Percentiles rank a stretch among this genome's conserved stretches.
Conservation (phyloP, 2,888 invertebrate species). For the Cephus spinipes region DNA sequence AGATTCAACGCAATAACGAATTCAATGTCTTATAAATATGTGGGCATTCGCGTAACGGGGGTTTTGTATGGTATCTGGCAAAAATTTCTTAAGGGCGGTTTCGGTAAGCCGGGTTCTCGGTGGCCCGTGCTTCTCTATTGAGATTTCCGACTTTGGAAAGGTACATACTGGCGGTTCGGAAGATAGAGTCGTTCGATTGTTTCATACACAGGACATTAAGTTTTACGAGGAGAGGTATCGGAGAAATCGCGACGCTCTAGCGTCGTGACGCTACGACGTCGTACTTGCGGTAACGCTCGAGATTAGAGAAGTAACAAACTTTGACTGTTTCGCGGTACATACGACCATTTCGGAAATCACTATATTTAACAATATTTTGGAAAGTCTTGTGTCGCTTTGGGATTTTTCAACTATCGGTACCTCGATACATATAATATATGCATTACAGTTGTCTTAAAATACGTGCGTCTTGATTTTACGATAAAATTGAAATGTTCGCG, state of each 20-base stretch:
- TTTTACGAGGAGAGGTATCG: conserved; percentile 47
- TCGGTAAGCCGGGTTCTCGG: background rate
- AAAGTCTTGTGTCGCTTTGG: background rate
- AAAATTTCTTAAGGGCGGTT: background rate
- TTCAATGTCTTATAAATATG: background rate
- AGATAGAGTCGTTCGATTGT: conserved; percentile 37
- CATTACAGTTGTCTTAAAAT: too few relatives aligned
- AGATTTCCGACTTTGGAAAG: background rate
- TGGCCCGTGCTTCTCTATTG: background rate
- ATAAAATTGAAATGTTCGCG: too few relatives aligned
- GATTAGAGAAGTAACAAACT: background rate
- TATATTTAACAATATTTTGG: background rate
- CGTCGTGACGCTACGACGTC: background rate
- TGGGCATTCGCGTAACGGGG: background rate
- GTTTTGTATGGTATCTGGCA: background rate
- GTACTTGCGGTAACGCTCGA: background rate
- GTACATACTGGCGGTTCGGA: background rate
- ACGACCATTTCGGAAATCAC: background rate
- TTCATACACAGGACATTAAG: conserved; percentile 48
- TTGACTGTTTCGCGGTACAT: background rate
- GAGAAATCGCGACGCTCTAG: conserved; percentile 35
- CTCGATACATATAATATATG: background rate
- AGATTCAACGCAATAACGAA: background rate
- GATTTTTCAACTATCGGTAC: background rate
- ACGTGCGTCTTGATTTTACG: too few relatives aligned